Evolutionary conservation across 2,888 invertebrate genomes (phyloP).

Genomic region (Acanthacorydalis orientalis): DNA sequence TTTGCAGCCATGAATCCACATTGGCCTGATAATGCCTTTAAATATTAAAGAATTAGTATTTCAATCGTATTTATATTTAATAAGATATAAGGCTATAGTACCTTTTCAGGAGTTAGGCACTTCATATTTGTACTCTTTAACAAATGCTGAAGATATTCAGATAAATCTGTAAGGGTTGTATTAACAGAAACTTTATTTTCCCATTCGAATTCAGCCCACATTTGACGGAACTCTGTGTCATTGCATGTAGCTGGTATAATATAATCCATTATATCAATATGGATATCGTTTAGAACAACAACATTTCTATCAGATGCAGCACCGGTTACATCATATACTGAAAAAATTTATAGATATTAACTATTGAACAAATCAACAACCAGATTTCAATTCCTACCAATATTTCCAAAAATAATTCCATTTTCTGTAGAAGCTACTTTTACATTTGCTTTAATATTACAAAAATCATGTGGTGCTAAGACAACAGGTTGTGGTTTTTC

Average conservation of each 20-base stretch:
- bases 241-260: slow-evolving; percentile 89
- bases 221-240: slow-evolving; percentile 92
- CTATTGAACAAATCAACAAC: background rate
- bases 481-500: slow-evolving; percentile 94
- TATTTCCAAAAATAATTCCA: slow-evolving; percentile 98
- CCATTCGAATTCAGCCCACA: slow-evolving; percentile 99
- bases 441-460: slow-evolving; percentile 95
- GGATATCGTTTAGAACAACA: slow-evolving; percentile 96
- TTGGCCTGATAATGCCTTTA: slow-evolving; percentile 77
- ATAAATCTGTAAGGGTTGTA: slow-evolving; percentile 80
- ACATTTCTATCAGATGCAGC: slow-evolving; percentile 88
- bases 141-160: slow-evolving; percentile 84
- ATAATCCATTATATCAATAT: slow-evolving; percentile 99
- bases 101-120: slow-evolving; percentile 93
- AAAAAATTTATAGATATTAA: slow-evolving; percentile 6
- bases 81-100: slow-evolving; percentile 15
- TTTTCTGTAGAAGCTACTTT: slow-evolving; percentile 99
- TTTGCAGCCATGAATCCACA: slow-evolving; percentile 99
- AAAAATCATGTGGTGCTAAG: slow-evolving; percentile 91
- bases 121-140: slow-evolving; percentile 97
- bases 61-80: too few relatives aligned
- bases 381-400: slow-evolving; percentile 38
- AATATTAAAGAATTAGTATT: slow-evolving; percentile 1
- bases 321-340: slow-evolving; percentile 91
- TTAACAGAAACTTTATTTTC: slow-evolving; percentile 98